A percentile compares a stretch with the other conserved stretches of the same genome.
These are phyloP conservation scores for Octonoba sinensis DNA, from an alignment of 2,888 invertebrate genomes.

Conservation along the genomic window DNA sequence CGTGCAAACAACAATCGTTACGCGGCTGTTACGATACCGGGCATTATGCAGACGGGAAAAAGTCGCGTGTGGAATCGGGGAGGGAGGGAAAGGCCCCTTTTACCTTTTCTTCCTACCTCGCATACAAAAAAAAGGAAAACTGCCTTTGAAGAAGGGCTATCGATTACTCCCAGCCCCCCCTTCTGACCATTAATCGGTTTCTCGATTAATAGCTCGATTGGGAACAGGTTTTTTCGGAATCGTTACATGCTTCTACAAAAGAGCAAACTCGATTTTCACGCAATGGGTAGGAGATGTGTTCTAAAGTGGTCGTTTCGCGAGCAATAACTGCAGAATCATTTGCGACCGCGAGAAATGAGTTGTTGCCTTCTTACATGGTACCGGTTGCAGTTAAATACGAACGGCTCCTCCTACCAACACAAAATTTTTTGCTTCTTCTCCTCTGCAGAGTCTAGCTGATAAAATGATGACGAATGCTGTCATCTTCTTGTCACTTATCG, in stretches of 20 bases:
- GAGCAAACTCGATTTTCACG: constrained; percentile 5
- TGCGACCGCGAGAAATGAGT: too few relatives aligned
- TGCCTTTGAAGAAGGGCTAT: background rate
- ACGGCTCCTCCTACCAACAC: too few relatives aligned
- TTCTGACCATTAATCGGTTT: constrained; percentile 6
- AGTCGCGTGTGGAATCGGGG: constrained; percentile 4
- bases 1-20: constrained; percentile 36
- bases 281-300: background rate
- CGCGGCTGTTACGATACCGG: constrained; percentile 12
- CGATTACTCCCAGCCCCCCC: background rate
- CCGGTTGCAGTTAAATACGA: too few relatives aligned
- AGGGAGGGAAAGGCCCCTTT: background rate
- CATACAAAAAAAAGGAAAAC: background rate
- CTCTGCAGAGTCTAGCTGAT: too few relatives aligned
- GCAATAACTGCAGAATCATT: too few relatives aligned
- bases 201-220: constrained; percentile 33
- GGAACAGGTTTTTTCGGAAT: constrained; percentile 35
- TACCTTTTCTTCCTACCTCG: background rate
- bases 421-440: too few relatives aligned
- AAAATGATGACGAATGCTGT: too few relatives aligned
- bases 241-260: constrained; percentile 16
- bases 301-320: too few relatives aligned
- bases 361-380: too few relatives aligned
- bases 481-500: too few relatives aligned
- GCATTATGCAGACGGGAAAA: constrained; percentile 24